A percentile compares a stretch with the other conserved stretches of the same genome.
phyloP scores from a whole-genome alignment of 2,888 invertebrate species.

The Drosophila lacicola region DNA sequence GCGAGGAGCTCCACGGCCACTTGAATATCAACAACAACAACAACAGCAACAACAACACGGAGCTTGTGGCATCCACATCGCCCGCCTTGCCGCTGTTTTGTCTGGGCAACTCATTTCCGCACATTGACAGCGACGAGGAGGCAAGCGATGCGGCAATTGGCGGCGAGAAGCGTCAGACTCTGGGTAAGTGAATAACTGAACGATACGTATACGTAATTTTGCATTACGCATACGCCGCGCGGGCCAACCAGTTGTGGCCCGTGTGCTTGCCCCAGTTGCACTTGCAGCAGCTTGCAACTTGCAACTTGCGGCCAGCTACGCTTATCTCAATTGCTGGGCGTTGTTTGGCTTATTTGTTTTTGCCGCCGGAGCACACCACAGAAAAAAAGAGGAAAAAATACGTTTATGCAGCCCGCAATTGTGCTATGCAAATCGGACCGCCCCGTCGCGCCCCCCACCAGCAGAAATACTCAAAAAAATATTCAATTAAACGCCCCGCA shows the following conservation, averaged over 20 bases:
- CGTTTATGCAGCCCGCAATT: conserved; percentile 37
- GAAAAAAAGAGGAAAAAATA: background rate
- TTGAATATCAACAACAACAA: conserved; percentile 42
- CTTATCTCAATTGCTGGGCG: conserved; percentile 71
- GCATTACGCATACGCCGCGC: conserved; percentile 68
- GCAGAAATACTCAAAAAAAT: conserved; percentile 37
- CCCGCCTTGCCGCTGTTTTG: conserved; percentile 87
- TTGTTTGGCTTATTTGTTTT: conserved; percentile 66
- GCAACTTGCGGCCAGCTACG: conserved; percentile 17
- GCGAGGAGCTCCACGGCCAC: conserved; percentile 68
- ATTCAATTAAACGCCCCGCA: conserved; percentile 82
- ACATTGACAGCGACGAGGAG: conserved; percentile 91
- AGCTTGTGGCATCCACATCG: conserved; percentile 68
- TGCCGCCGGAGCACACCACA: background rate
- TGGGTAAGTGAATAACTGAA: conserved; percentile 57
- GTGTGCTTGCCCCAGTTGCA: too few species aligned
- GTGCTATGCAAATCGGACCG: conserved; percentile 58
- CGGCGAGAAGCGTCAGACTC: conserved; percentile 81
- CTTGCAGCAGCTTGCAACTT: too few species aligned
- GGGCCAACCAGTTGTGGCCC: conserved; percentile 40
- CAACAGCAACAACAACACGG: conserved; percentile 32
- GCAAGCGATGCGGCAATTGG: conserved; percentile 78
- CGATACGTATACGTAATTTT: conserved; percentile 65
- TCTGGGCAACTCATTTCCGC: conserved; percentile 89
- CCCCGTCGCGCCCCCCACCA: conserved; percentile 13